Percentiles rank a stretch among this genome's conserved stretches.
These are phyloP conservation scores for Cydia strobilella DNA, from an alignment of 1,140 invertebrate species.

Conservation along the genomic window DNA sequence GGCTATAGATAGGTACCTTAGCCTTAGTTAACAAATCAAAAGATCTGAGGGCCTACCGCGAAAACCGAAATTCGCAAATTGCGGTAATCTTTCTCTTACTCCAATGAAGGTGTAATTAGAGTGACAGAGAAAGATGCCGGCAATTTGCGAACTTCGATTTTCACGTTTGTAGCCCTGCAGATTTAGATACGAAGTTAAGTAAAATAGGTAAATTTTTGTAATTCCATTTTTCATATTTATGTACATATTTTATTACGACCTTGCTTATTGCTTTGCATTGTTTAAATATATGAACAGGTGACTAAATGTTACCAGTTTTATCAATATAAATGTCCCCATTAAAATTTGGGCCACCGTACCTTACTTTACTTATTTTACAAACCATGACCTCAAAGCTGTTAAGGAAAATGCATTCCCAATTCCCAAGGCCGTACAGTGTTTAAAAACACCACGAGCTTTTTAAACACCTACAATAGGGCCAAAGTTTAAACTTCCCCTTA, in stretches of 20 bases:
- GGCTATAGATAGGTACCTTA: background rate
- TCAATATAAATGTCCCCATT: conserved; percentile 12
- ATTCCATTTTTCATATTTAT: background rate
- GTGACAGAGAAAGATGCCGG: too few species aligned
- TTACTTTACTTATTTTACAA: background rate
- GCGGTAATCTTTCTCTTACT: too few species aligned
- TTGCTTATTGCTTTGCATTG: conserved; percentile 5
- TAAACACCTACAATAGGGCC: conserved; percentile 40
- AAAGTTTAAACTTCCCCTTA: conserved; percentile 61
- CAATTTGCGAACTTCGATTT: too few species aligned
- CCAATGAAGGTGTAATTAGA: too few species aligned
- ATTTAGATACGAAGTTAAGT: background rate
- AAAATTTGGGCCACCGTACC: conserved; percentile 26
- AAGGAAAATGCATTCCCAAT: background rate
- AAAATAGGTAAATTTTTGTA: background rate
- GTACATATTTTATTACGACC: conserved; percentile 4
- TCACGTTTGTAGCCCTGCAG: background rate
- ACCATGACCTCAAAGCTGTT: conserved; percentile 3
- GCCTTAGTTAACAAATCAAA: conserved; percentile 16
- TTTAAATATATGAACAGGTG: conserved; percentile 14
- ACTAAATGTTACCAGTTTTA: conserved; percentile 28
- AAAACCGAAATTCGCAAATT: too few species aligned
- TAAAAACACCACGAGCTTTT: conserved; percentile 37
- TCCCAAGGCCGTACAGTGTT: conserved; percentile 10
- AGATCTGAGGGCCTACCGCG: background rate